phyloP scores from a whole-genome alignment of 2,113 vertebrate species.

The Corynorhinus townsendii region DNA sequence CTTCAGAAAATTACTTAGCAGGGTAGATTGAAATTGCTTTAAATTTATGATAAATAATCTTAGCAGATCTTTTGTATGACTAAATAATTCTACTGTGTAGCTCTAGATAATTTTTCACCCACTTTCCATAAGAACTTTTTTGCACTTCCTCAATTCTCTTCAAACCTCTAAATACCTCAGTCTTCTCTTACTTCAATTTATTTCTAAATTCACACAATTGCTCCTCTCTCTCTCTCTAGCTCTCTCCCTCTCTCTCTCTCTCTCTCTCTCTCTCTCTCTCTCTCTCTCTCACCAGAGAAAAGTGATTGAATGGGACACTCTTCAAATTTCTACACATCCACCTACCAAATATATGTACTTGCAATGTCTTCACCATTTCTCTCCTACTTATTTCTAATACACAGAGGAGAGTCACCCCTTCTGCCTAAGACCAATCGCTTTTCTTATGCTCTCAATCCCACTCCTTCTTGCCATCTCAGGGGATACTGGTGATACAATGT shows the following conservation, averaged over 20 bases:
- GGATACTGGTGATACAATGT: background rate
- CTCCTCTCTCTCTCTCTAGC: background rate
- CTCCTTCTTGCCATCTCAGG: background rate
- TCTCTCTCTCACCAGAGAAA: background rate
- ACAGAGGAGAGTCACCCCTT: background rate
- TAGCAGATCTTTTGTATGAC: background rate
- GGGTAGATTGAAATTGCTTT: background rate
- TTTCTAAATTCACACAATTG: background rate
- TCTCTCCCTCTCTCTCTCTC: background rate
- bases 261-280: background rate
- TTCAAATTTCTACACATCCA: background rate
- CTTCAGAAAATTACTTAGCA: background rate
- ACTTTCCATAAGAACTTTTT: background rate
- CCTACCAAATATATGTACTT: background rate
- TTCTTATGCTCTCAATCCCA: background rate
- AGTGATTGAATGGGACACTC: background rate
- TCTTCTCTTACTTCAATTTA: background rate
- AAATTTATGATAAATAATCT: background rate
- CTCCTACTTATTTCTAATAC: background rate
- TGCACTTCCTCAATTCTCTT: background rate
- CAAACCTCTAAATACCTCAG: background rate
- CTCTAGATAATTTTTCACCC: background rate
- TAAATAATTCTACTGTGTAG: background rate
- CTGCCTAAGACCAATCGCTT: background rate
- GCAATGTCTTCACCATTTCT: background rate